These are phyloP conservation scores for Panopea generosa DNA, from an alignment of 2,888 invertebrate species.

Conservation along the genomic window DNA sequence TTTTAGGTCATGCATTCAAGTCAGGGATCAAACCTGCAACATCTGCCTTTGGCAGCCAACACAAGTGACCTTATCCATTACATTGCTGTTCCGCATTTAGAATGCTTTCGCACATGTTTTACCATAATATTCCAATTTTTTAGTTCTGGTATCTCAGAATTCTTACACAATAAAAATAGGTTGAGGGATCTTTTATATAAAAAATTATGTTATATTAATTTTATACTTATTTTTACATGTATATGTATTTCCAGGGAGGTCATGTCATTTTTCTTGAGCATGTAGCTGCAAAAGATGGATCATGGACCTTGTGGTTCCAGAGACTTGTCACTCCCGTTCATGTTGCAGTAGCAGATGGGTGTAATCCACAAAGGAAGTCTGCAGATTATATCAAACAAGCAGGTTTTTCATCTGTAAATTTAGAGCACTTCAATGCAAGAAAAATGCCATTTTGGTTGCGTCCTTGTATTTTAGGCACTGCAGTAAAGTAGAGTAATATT, in stretches of 20 bases:
- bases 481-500: constrained; percentile 40
- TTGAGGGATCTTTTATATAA: too few species aligned
- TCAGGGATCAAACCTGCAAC: too few species aligned
- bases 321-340: constrained; percentile 65
- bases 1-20: too few species aligned
- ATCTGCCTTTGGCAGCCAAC: too few species aligned
- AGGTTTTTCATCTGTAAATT: constrained; percentile 63
- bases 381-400: constrained; percentile 61
- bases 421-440: constrained; percentile 19
- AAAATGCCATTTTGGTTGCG: constrained; percentile 30
- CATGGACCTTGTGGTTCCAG: constrained; percentile 63
- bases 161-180: too few species aligned
- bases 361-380: constrained; percentile 68
- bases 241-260: constrained; percentile 73
- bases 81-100: too few species aligned
- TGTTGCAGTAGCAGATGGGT: constrained; percentile 66
- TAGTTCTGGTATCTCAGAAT: too few species aligned
- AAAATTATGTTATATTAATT: too few species aligned
- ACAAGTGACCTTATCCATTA: too few species aligned
- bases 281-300: constrained; percentile 66
- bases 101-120: too few species aligned
- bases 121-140: too few species aligned
- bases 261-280: constrained; percentile 77
- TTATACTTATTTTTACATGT: too few species aligned
- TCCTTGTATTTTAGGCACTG: constrained; percentile 42